Base-by-base conservation (phyloP, 2,888 invertebrate genomes). In the Tridacna gigas region DNA sequence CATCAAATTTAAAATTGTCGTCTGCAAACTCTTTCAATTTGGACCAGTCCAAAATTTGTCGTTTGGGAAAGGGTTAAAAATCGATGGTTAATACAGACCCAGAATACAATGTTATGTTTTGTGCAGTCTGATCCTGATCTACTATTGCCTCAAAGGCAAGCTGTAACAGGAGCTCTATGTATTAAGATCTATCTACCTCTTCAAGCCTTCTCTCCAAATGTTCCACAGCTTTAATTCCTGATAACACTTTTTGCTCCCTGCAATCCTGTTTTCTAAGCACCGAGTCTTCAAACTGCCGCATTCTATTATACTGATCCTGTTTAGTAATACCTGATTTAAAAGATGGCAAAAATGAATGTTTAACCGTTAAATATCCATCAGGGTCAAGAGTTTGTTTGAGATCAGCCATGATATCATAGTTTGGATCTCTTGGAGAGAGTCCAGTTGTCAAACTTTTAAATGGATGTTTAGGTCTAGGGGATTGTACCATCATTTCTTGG, bases 301-400 rank as follows among this genome's bases (percentile, higher is more conserved):
- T 82, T 78, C 90, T 90, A 13, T 86, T 78, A 86, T 90, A 94
- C 88, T 94, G 94, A 78, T 94, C 94, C 67, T 88, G 88, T 79
- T 93, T 94, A n/a, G 94, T 94, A 9, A 93, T 89, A 11, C 93
- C 93, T 20, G 89, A 80, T 78, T 88, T 88, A 81, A 93, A 90
- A 74, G 91, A 91, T 45, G 93, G 90, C 71, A 93, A 45, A 77
- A 93, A 91, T 28, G 88, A 84, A 76, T 92, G 92, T 77, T 90
- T 90, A 77, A 89, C 84, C n/a, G 88, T 87, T 47, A 89, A 26
- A 47, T 87, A 83, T 13, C 86, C 86, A 63, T 90, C 88, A 28
- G 69, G 74, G 77, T 88, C 87, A 48, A 89, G 77, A 60, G 86
- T 89, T 73, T 88, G 84, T 71, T 84, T 84, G 5, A 89, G 74